Conservation (phyloP, 1,140 invertebrate species). For the Euwallacea similis region DNA sequence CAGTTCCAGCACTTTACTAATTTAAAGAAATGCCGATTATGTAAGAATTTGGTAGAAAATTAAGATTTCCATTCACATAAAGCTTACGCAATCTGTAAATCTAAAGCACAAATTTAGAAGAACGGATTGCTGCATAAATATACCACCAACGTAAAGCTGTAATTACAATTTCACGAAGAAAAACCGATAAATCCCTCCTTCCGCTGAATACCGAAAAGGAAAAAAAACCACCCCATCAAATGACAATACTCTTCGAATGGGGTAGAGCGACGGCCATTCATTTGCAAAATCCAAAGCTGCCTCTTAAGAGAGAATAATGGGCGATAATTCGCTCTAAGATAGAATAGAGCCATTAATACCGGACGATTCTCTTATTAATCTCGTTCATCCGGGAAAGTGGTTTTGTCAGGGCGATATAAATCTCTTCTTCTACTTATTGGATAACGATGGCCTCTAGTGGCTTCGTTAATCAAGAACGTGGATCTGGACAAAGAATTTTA, state of each 20-base stretch:
- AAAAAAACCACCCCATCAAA: neutral
- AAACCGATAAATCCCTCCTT: too few relatives aligned
- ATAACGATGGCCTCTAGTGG: conserved; percentile 16
- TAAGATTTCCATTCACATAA: too few relatives aligned
- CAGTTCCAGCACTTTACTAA: too few relatives aligned
- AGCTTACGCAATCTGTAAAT: too few relatives aligned
- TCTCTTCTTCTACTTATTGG: conserved; percentile 15
- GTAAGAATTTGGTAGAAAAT: too few relatives aligned
- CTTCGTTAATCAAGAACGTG: conserved; percentile 22
- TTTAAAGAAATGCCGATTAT: too few relatives aligned
- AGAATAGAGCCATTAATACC: conserved; percentile 29
- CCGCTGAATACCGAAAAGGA: neutral
- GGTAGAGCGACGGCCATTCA: conserved; percentile 11
- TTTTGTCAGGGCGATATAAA: conserved; percentile 30
- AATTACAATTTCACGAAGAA: too few relatives aligned
- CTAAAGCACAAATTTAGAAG: too few relatives aligned
- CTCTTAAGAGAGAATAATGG: conserved; percentile 11
- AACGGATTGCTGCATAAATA: too few relatives aligned
- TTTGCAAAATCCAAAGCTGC: conserved; percentile 14
- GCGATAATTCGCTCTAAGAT: conserved; percentile 29
- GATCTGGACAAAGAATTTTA: too few relatives aligned
- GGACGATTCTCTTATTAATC: conserved; percentile 26
- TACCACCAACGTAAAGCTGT: too few relatives aligned
- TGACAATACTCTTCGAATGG: neutral
- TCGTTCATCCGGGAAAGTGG: conserved; percentile 26